These are phyloP conservation scores for Heliconius erato DNA, from an alignment of 2,888 invertebrate species.

Conservation along the genomic window DNA sequence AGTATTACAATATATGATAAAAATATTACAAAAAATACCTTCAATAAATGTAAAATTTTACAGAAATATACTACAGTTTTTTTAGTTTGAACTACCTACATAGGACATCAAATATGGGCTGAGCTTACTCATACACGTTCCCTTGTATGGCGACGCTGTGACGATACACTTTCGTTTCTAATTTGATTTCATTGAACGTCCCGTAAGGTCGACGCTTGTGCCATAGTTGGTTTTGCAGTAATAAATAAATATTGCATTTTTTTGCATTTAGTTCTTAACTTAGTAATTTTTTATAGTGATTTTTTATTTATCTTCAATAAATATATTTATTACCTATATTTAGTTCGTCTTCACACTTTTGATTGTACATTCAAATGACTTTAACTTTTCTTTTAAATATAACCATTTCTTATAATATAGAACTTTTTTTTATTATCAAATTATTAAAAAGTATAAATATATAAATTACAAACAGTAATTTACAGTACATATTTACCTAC, in stretches of 20 bases:
- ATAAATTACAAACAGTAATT: too few relatives aligned
- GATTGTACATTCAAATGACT: neutral
- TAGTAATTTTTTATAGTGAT: neutral
- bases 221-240: conserved; percentile 11
- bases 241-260: neutral
- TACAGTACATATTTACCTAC: neutral
- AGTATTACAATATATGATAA: neutral
- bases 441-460: neutral
- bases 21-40: neutral
- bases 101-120: conserved; percentile 48
- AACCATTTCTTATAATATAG: neutral
- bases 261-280: neutral
- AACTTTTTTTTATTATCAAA: neutral
- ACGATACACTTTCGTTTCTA: conserved; percentile 62
- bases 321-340: neutral
- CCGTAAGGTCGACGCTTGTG: conserved; percentile 33
- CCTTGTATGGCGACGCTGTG: conserved; percentile 58
- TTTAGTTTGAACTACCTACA: conserved; percentile 55
- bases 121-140: conserved; percentile 57
- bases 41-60: neutral
- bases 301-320: neutral
- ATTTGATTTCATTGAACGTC: conserved; percentile 49
- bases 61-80: conserved; percentile 28
- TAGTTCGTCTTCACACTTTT: neutral
- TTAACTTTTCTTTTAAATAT: too few relatives aligned